Base-by-base conservation (phyloP, 2,797 vertebrate species). In the Accipiter badius region DNA sequence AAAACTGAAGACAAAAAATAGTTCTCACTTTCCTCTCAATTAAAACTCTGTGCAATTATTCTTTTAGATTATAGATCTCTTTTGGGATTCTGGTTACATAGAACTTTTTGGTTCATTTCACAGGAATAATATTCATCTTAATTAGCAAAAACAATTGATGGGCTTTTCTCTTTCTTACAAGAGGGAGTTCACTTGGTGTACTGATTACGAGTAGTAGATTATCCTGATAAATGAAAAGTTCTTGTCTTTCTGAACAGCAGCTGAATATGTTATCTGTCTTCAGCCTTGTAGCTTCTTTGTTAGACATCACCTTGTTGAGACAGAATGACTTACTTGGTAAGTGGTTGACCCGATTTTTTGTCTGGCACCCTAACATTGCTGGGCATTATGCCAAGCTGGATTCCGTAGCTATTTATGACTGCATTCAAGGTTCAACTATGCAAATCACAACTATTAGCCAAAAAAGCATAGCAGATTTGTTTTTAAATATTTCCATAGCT, bases 101-200 rank as follows among this genome's bases (percentile, higher is more conserved):
- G 98, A 98, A 97, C 85, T 97, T 98, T 98, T 98, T 97, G 97
- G 94, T 98, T 98, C 97, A 96, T 98, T 98, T 99, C 97, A 98
- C 98, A 95, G 94, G 97, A 98, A 98, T 98, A 98, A 98, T 98
- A 98, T 98, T 99, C 98, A 97, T 98, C 98, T 99, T 99, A 99
- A 99, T 99, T 99, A 99, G 98, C 93, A 98, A 98, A 98, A 98
- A 98, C 97, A 99, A 98, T 98, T 98, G 98, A 98, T 98, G 97
- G 95, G 83, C 79, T 98, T 98, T 98, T 97, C 96, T 95, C 85
- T 96, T 97, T 96, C 94, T 94, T 97, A 97, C 94, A 98, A 96
- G 91, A 98, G 97, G 96, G 98, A 98, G 97, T 98, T 99, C 97
- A 97, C 87, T 97, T 70, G n/a, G 94, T 83, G 61, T 76, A 95